Evolutionary conservation across 2,888 invertebrate genomes (phyloP).

Genomic region (Agrochola lychnidis): DNA sequence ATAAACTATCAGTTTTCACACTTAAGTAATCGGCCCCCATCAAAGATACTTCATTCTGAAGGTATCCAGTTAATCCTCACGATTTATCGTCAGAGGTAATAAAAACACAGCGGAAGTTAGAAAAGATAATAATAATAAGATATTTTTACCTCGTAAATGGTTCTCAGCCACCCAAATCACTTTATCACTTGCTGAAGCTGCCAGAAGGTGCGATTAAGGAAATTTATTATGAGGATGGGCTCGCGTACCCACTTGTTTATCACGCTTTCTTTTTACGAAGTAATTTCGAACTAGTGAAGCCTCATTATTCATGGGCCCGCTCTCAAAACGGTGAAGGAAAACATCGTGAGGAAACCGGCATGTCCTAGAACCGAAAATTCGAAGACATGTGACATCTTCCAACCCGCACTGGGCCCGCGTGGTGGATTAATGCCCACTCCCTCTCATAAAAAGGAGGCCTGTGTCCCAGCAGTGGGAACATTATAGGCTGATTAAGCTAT

Average conservation of each 20-base stretch:
- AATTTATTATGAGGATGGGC: slow-evolving; percentile 34
- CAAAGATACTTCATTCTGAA: not conserved
- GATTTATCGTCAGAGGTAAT: slow-evolving; percentile 42
- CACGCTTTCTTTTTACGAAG: slow-evolving; percentile 6
- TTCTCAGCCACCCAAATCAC: slow-evolving; percentile 33
- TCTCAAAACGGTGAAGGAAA: too few relatives aligned
- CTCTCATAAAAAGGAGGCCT: too few relatives aligned
- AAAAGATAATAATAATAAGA: slow-evolving; percentile 28
- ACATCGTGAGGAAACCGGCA: too few relatives aligned
- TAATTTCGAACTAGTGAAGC: not conserved
- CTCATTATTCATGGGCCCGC: not conserved
- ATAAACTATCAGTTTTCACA: not conserved
- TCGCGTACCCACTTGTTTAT: slow-evolving; percentile 1
- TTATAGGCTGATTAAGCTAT: too few relatives aligned
- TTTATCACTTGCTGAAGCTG: slow-evolving; percentile 45
- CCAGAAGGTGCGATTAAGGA: slow-evolving; percentile 32
- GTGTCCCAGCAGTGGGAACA: too few relatives aligned
- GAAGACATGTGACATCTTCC: too few relatives aligned
- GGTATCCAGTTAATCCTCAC: slow-evolving; percentile 9
- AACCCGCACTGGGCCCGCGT: too few relatives aligned
- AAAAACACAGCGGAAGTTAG: slow-evolving; percentile 33
- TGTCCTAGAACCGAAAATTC: too few relatives aligned
- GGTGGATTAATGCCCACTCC: too few relatives aligned
- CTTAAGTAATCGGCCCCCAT: not conserved
- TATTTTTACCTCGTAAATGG: slow-evolving; percentile 22